phyloP scores from a whole-genome alignment of 2,888 invertebrate species.

The Pilophorus perplexus region DNA sequence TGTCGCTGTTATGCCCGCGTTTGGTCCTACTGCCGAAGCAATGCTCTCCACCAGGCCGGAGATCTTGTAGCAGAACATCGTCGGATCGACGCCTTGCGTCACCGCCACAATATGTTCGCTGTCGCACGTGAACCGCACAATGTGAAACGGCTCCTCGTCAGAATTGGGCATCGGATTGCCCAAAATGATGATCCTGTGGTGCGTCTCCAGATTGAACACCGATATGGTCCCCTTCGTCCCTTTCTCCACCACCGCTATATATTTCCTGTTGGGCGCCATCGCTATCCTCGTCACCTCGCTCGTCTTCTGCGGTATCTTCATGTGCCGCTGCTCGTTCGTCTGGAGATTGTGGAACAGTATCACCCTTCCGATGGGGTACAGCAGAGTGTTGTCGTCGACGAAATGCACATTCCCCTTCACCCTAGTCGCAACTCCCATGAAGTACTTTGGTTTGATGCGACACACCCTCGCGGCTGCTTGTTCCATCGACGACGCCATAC shows the following conservation, averaged over 20 bases:
- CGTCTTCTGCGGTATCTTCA: conserved; percentile 66
- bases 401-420: conserved; percentile 68
- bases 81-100: conserved; percentile 80
- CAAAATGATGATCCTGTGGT: conserved; percentile 66
- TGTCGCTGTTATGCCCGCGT: not conserved
- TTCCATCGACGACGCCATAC: too few species aligned
- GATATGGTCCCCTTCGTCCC: conserved; percentile 63
- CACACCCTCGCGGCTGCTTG: conserved; percentile 7
- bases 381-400: conserved; percentile 68
- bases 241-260: conserved; percentile 57
- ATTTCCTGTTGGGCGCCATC: conserved; percentile 66
- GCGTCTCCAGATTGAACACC: conserved; percentile 68
- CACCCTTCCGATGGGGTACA: conserved; percentile 77
- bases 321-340: conserved; percentile 69
- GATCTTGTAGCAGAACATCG: conserved; percentile 75
- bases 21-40: conserved; percentile 59
- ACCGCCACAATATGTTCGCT: conserved; percentile 76
- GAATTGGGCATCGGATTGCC: conserved; percentile 63
- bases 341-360: conserved; percentile 71
- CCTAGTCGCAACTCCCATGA: conserved; percentile 34
- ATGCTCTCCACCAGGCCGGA: conserved; percentile 75
- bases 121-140: conserved; percentile 68
- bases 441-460: conserved; percentile 28
- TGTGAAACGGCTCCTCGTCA: conserved; percentile 49
- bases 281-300: conserved; percentile 61